Evolutionary conservation across 2,888 invertebrate species (phyloP).

Genomic region (Leuctra nigra): DNA sequence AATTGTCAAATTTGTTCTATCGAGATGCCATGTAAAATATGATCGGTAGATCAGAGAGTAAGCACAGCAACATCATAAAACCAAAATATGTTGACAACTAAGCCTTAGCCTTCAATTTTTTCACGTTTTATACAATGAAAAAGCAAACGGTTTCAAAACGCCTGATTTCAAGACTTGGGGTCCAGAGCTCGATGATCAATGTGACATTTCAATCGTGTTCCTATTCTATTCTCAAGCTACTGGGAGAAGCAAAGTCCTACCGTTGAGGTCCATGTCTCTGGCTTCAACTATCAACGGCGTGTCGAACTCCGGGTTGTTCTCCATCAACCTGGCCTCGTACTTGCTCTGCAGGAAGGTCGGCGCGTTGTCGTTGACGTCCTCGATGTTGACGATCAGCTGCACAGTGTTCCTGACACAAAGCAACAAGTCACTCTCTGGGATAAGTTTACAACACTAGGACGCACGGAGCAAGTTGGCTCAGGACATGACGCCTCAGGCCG

Average conservation of each 20-base stretch:
- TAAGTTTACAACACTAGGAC: neutral
- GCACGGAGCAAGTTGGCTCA: neutral
- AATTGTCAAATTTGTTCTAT: no score
- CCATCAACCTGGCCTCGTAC: constrained; percentile 75
- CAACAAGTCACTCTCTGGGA: no score
- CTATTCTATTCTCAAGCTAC: no score
- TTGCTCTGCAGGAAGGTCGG: constrained; percentile 76
- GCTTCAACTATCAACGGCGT: constrained; percentile 71
- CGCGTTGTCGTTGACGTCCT: constrained; percentile 85
- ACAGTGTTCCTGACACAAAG: constrained; percentile 55
- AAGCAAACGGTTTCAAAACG: no score
- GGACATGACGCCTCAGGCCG: neutral
- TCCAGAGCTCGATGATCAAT: neutral
- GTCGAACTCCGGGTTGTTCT: constrained; percentile 75
- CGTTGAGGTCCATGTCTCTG: constrained; percentile 77
- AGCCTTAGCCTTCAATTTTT: no score
- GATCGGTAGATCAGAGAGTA: neutral
- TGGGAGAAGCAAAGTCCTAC: constrained; percentile 43
- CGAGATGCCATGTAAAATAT: no score
- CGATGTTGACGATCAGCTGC: constrained; percentile 73
- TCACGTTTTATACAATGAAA: no score
- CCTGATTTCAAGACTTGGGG: no score
- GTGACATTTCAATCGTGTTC: neutral
- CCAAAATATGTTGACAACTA: no score
- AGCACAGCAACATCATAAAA: no score